A percentile compares a stretch with the other conserved stretches of the same genome.
phyloP scores from a whole-genome alignment of 92 coral and sea anemone species.

The Epizoanthus rinbou region DNA sequence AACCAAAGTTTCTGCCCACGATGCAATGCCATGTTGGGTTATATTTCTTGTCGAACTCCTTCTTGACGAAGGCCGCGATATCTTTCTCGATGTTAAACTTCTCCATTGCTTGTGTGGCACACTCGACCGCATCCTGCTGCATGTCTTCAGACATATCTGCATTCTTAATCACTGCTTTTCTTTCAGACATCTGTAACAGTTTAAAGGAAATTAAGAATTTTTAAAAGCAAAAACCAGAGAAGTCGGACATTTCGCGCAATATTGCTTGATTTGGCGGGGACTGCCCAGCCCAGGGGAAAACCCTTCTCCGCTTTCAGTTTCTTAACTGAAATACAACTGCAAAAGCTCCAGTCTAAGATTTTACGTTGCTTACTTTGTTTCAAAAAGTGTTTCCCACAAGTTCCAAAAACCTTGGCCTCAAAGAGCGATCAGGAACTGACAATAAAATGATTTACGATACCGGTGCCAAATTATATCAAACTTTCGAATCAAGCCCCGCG shows the following conservation, averaged over 20 bases:
- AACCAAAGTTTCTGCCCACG: conserved; percentile 97
- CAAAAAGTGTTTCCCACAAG: conserved; percentile 63
- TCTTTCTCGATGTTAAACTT: conserved; percentile 97
- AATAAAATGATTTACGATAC: conserved; percentile 3
- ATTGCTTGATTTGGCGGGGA: background rate
- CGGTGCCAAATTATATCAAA: background rate
- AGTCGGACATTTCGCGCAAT: too few species aligned
- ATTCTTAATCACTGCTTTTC: conserved; percentile 93
- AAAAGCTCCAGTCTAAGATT: background rate
- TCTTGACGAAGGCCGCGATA: conserved; percentile 93
- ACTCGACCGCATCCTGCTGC: conserved; percentile 94
- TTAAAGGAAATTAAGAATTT: conserved; percentile 1
- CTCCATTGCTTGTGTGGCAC: conserved; percentile 96
- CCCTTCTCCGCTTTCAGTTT: background rate
- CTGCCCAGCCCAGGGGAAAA: conserved; percentile 20
- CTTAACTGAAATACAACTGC: conserved; percentile 27
- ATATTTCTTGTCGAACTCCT: conserved; percentile 98
- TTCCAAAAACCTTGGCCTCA: conserved; percentile 62
- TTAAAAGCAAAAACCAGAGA: background rate
- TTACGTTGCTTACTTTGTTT: conserved; percentile 63
- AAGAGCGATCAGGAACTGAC: background rate
- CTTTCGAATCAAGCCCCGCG: conserved; percentile 6
- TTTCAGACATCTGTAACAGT: conserved; percentile 82
- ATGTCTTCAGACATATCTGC: conserved; percentile 98
- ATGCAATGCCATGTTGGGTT: conserved; percentile 99